These are phyloP conservation scores for Heliconius melpomene DNA, from an alignment of 1,140 invertebrate genomes.

Conservation along the genomic window DNA sequence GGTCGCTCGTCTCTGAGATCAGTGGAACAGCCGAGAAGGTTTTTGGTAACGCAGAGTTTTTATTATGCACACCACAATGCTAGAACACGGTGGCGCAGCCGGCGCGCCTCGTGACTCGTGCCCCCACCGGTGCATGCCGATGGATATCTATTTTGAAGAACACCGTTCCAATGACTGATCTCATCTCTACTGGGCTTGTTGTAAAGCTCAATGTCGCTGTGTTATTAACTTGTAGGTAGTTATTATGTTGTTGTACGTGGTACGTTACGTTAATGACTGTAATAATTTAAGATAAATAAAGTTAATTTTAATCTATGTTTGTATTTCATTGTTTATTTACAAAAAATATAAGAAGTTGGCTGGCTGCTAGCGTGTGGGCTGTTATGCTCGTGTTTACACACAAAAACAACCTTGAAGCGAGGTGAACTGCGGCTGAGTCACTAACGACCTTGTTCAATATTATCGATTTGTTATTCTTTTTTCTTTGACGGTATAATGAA, in stretches of 20 bases:
- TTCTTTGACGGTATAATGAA: not conserved
- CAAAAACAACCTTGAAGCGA: conserved; percentile 73
- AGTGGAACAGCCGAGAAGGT: conserved; percentile 71
- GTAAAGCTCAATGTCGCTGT: conserved; percentile 75
- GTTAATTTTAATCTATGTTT: conserved; percentile 49
- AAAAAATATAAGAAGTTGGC: conserved; percentile 37
- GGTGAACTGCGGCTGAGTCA: conserved; percentile 33
- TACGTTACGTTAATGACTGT: conserved; percentile 68
- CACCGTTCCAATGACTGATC: conserved; percentile 76
- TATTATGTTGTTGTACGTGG: conserved; percentile 63
- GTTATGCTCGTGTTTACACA: conserved; percentile 66
- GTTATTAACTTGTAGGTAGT: conserved; percentile 79
- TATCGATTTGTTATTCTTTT: conserved; percentile 23
- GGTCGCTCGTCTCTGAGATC: conserved; percentile 69
- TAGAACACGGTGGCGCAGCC: conserved; percentile 50
- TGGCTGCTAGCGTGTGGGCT: conserved; percentile 38
- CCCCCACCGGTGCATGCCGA: conserved; percentile 40
- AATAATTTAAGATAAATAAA: conserved; percentile 76
- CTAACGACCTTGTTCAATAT: conserved; percentile 35
- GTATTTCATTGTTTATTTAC: conserved; percentile 50
- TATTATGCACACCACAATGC: conserved; percentile 60
- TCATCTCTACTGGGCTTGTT: conserved; percentile 74
- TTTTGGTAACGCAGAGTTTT: conserved; percentile 64
- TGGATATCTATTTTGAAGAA: conserved; percentile 62
- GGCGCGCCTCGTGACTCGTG: conserved; percentile 49